Conservation (phyloP, 2,888 invertebrate genomes). For the Hemicrepidius hirtus region DNA sequence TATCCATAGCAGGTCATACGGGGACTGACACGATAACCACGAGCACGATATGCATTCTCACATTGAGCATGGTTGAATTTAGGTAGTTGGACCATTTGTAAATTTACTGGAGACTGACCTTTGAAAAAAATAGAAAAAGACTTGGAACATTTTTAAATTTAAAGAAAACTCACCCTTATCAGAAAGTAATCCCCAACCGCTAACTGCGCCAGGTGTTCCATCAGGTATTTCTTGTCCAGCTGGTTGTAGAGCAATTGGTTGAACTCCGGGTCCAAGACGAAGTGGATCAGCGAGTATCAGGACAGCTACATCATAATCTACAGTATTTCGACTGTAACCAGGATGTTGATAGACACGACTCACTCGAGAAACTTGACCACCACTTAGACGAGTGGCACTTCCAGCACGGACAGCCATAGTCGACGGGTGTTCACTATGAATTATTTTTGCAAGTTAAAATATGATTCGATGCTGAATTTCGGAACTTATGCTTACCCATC, state of each 20-base stretch:
- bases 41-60: slow-evolving; percentile 28
- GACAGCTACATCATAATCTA: slow-evolving; percentile 21
- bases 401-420: slow-evolving; percentile 47
- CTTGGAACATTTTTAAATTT: slow-evolving; percentile 8
- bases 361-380: slow-evolving; percentile 45
- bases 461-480: too few species aligned
- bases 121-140: too few species aligned
- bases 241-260: background rate
- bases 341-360: background rate
- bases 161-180: slow-evolving; percentile 57
- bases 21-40: slow-evolving; percentile 1
- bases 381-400: slow-evolving; percentile 37
- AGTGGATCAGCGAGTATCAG: background rate
- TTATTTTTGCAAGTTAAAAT: background rate
- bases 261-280: background rate
- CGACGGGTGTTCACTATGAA: slow-evolving; percentile 17
- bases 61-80: slow-evolving; percentile 63
- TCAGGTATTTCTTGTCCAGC: background rate
- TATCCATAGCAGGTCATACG: slow-evolving; percentile 32
- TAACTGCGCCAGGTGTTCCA: slow-evolving; percentile 15
- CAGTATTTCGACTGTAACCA: background rate
- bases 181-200: slow-evolving; percentile 43
- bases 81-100: slow-evolving; percentile 64
- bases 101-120: too few species aligned
- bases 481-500: slow-evolving; percentile 41